Base-by-base conservation (phyloP, 1,140 invertebrate genomes). In the Trypoxylus dichotomus region DNA sequence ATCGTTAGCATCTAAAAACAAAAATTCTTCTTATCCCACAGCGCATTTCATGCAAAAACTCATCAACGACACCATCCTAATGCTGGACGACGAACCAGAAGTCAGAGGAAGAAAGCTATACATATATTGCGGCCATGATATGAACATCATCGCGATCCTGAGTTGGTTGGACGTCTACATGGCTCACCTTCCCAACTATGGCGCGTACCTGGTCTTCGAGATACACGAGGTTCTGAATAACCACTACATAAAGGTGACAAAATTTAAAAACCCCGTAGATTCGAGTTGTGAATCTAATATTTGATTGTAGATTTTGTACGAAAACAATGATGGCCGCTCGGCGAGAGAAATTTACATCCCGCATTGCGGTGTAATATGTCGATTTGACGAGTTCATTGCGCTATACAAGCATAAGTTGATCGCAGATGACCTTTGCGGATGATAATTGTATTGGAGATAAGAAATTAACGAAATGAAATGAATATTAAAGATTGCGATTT, bases 71-170 rank as follows among this genome's bases (percentile, higher is more conserved):
- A 79, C 79, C 8, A 41, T 41, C 13, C 27, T 43, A 76, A 79
- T 81, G 76, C 29, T 76, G 0, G 75, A 78, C 76, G 13, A 76
- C 19, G 19, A 37, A 27, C 37, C 41, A n/a, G 77, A 76, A 21
- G 68, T 54, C 15, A 0, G 13, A n/a, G 63, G 77, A 25, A 77
- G 79, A 2, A 83, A 80, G 72, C 54, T 83, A 3, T 83, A 79
- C 75, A 60, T 83, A 3, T 83, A 83, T 77, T 81, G 81, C 11
- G 82, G 77, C 5, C 82, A 83, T 43, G 82, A 83, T 73, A 72
- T 76, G 27, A 83, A 80, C 63, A 75, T 83, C 41, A 80, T 78
- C 1, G 68, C 77, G 24, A 29, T 83, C 1, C 74, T 83, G 32
- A 37, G 11, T 3, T 77, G 76, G 6, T 74, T 83, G 32, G 79